These are phyloP conservation scores for Crotalus tigris DNA, from an alignment of 2,113 vertebrate genomes.

Conservation along the genomic window DNA sequence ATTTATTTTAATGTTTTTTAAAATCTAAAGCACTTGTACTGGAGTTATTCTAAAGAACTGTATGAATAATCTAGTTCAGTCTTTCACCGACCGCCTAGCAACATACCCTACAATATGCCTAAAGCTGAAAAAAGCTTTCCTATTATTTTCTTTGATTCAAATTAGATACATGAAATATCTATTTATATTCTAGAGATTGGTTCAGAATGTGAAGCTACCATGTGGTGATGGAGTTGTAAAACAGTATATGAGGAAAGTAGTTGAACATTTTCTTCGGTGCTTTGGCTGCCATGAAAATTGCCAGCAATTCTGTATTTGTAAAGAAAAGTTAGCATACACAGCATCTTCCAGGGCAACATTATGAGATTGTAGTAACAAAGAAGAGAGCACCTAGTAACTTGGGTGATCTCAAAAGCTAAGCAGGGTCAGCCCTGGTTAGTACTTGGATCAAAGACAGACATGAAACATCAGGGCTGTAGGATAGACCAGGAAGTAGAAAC, in stretches of 20 bases:
- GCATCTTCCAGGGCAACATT: neutral
- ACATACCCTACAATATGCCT: neutral
- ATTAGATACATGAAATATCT: neutral
- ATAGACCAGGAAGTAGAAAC: neutral
- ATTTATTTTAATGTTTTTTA: neutral
- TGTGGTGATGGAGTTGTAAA: neutral
- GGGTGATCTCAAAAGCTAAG: neutral
- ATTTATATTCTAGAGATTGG: neutral
- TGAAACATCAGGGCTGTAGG: neutral
- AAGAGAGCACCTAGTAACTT: neutral
- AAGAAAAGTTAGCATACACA: neutral
- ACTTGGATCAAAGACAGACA: neutral
- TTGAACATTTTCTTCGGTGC: neutral
- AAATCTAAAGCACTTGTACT: neutral
- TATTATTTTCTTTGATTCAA: neutral
- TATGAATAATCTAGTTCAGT: neutral
- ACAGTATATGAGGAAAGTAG: neutral
- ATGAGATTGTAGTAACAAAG: neutral
- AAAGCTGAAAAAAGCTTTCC: neutral
- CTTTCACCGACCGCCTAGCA: neutral
- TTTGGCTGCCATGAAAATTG: neutral
- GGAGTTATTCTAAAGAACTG: neutral
- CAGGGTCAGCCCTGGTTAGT: neutral
- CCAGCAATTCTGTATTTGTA: neutral
- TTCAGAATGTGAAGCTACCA: neutral